A percentile compares a stretch with the other conserved stretches of the same genome.
phyloP scores from a whole-genome alignment of 2,888 invertebrate genomes.

The Thera obeliscata region DNA sequence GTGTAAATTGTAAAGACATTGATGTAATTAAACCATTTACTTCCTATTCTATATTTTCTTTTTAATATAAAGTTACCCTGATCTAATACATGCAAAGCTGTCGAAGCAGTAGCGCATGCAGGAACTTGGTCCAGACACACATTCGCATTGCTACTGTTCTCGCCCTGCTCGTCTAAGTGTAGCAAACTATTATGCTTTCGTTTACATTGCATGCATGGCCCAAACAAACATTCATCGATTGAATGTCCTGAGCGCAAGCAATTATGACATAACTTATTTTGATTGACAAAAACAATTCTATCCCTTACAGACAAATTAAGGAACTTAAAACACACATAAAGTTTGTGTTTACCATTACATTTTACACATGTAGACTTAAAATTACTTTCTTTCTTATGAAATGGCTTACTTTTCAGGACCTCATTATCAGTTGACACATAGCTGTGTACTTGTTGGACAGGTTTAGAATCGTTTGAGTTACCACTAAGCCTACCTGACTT shows the following conservation, averaged over 20 bases:
- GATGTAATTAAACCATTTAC: too few species aligned
- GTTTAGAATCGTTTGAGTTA: conserved; percentile 10
- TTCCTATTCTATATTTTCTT: too few species aligned
- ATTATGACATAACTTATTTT: conserved; percentile 24
- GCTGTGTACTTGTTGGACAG: conserved; percentile 8
- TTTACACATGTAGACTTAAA: conserved; percentile 5
- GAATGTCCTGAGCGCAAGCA: conserved; percentile 21
- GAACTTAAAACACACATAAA: conserved; percentile 23
- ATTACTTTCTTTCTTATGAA: background rate
- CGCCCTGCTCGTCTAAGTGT: conserved; percentile 7
- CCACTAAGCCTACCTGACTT: background rate
- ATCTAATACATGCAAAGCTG: conserved; percentile 7
- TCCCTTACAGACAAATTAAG: conserved; percentile 19
- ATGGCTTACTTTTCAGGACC: background rate
- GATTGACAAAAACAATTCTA: conserved; percentile 2
- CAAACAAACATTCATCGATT: conserved; percentile 7
- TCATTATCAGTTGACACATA: conserved; percentile 10
- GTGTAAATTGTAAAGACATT: too few species aligned
- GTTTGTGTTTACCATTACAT: conserved; percentile 16
- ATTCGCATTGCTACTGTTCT: conserved; percentile 3
- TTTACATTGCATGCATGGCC: conserved; percentile 22
- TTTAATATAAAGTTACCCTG: too few species aligned
- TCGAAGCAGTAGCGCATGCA: conserved; percentile 3
- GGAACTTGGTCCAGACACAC: conserved; percentile 4
- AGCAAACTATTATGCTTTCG: conserved; percentile 26